Evolutionary conservation across 2,888 invertebrate genomes (phyloP).

Genomic region (Silvanus unidentatus): DNA sequence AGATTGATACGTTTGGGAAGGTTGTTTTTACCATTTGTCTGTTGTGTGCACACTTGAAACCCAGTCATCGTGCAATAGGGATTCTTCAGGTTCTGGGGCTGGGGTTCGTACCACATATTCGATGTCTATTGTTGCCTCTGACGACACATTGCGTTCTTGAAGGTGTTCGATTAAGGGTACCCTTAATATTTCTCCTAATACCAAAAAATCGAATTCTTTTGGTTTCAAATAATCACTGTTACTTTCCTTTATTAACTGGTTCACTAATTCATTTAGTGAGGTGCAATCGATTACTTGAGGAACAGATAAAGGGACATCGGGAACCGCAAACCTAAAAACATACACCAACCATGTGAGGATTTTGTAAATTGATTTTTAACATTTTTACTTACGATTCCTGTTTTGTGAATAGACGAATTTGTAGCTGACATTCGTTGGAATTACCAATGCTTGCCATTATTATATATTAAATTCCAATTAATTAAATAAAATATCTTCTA

Average conservation of each 20-base stretch:
- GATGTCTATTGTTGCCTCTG: conserved; percentile 79
- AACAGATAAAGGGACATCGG: conserved; percentile 79
- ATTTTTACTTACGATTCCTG: conserved; percentile 65
- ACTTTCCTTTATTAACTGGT: conserved; percentile 66
- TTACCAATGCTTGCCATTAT: conserved; percentile 19
- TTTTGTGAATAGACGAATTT: conserved; percentile 74
- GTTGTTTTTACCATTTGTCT: conserved; percentile 36
- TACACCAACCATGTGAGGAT: too few relatives aligned
- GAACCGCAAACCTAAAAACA: conserved; percentile 70
- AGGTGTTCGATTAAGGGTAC: conserved; percentile 68
- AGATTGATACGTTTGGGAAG: conserved; percentile 4
- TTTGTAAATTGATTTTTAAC: conserved; percentile 6
- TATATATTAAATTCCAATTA: too few relatives aligned
- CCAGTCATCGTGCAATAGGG: conserved; percentile 95
- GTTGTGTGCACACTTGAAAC: conserved; percentile 55
- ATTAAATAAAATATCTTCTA: too few relatives aligned
- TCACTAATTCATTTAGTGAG: conserved; percentile 73
- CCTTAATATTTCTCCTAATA: conserved; percentile 76
- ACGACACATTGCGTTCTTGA: conserved; percentile 66
- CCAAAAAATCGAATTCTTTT: conserved; percentile 82
- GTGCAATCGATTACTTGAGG: conserved; percentile 62
- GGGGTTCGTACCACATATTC: conserved; percentile 90
- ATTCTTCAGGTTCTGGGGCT: conserved; percentile 87
- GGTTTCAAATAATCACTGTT: conserved; percentile 41
- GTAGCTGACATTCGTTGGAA: conserved; percentile 56